Conservation (phyloP, 1,140 invertebrate genomes). For the Diorhabda carinulata region DNA sequence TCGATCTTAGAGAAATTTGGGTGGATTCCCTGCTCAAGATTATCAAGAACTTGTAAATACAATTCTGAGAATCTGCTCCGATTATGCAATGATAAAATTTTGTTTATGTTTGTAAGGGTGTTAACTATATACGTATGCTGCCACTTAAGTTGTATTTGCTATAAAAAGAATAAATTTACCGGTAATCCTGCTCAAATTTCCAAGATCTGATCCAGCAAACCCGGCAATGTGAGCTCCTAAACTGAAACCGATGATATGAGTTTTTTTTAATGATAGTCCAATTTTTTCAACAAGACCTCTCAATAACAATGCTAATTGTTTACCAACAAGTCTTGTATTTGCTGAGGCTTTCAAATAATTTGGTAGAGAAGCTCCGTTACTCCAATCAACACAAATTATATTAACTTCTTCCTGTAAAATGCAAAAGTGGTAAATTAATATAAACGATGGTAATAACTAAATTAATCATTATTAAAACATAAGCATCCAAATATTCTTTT, state of each 20-base stretch:
- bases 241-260: slow-evolving; percentile 90
- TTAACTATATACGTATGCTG: no score
- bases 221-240: slow-evolving; percentile 90
- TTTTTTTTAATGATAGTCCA: slow-evolving; percentile 59
- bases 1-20: no score
- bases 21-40: no score
- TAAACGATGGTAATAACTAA: no score
- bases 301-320: slow-evolving; percentile 79
- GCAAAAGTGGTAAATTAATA: not conserved
- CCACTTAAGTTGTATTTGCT: not conserved
- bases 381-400: slow-evolving; percentile 93
- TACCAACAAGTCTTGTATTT: slow-evolving; percentile 87
- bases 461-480: no score
- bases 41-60: no score
- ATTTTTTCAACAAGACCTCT: slow-evolving; percentile 54
- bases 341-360: slow-evolving; percentile 91
- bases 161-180: slow-evolving; percentile 50
- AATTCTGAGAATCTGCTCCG: no score
- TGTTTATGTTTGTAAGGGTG: no score
- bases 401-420: slow-evolving; percentile 74
- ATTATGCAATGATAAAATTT: no score
- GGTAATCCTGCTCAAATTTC: slow-evolving; percentile 79
- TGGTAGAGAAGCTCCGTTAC: slow-evolving; percentile 82
- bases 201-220: slow-evolving; percentile 82
- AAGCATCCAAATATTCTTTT: no score